Evolutionary conservation across 2,888 invertebrate species (phyloP), one percentile per base, ranked within the genome.

Genomic region (Synergus japonicus): DNA sequence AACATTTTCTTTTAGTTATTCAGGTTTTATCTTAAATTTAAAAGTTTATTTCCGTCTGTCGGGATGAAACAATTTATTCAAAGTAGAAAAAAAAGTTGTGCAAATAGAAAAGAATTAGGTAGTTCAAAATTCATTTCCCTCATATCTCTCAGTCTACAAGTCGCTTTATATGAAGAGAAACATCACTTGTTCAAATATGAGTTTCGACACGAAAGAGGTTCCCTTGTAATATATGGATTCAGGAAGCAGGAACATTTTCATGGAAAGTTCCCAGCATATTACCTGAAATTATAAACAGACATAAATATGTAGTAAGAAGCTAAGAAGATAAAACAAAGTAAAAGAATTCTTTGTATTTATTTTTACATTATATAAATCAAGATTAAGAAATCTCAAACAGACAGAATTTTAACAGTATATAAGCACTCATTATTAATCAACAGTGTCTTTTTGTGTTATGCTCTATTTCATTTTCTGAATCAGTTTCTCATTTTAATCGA

Each of bases 151-250:
- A 73, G 73, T 73, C 49, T n/a, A 73, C 73, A 73, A 58, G 49
- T 54, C 54, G 49, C 49, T 44, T 22, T 67, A 46, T 67, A 67
- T 73, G 4, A 37, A 54, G 73, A 73, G 73, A 73, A 73, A 73
- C 54, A 29, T 29, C 29, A 73, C 54, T 73, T 73, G 73, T 73
- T 73, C 73, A 73, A 73, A 73, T 73, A 73, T 54, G 49, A 73
- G 15, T 73, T 73, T 73, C 41, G 29, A 29, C 73, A 58, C 54
- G 73, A 29, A 54, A 73, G 12, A 54, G 29, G n/a, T 73, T 73
- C 73, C 37, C 37, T 18, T 37, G n/a, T 73, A 41, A 54, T 41
- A 58, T 41, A 73, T 54, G 49, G n/a, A 37, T 41, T 37, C 49
- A 37, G 13, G n/a, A 73, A 73, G 15, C n/a, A 73, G 41, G 37